Conservation (phyloP, 2,888 invertebrate species). For the Morinoia aosen region DNA sequence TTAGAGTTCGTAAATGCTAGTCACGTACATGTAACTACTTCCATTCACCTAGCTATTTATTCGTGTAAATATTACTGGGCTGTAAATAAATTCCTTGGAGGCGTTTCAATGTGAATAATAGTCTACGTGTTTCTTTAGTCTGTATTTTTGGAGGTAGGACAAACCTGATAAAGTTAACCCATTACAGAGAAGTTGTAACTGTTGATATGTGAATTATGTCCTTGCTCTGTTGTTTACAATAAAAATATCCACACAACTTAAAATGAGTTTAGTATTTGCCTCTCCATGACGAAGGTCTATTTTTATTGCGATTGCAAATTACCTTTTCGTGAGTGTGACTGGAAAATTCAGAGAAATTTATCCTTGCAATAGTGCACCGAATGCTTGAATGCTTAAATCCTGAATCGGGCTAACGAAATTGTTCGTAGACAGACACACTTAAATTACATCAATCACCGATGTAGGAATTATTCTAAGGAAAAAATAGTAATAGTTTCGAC, state of each 20-base stretch:
- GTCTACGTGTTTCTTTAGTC: constrained; percentile 32
- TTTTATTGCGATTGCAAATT: too few species aligned
- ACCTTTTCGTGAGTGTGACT: too few species aligned
- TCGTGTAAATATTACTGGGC: not conserved
- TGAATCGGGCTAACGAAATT: too few species aligned
- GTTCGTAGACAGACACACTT: too few species aligned
- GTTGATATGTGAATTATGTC: constrained; percentile 45
- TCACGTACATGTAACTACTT: constrained; percentile 24
- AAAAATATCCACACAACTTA: constrained; percentile 7
- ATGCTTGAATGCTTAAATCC: too few species aligned
- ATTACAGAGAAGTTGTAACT: constrained; percentile 44
- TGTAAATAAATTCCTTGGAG: constrained; percentile 35
- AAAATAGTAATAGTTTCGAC: too few species aligned
- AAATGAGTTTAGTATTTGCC: not conserved
- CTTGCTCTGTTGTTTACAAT: constrained; percentile 41
- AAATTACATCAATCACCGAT: too few species aligned
- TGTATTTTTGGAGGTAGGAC: constrained; percentile 44
- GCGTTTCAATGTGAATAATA: constrained; percentile 48
- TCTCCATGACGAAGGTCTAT: too few species aligned
- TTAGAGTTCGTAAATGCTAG: constrained; percentile 12
- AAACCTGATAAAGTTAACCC: constrained; percentile 13
- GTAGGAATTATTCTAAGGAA: too few species aligned
- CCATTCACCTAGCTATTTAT: not conserved
- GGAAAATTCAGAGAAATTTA: too few species aligned
- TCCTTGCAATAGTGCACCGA: too few species aligned